These are phyloP conservation scores for Plutomurus gul DNA, from an alignment of 1,140 invertebrate genomes.

Conservation along the genomic window DNA sequence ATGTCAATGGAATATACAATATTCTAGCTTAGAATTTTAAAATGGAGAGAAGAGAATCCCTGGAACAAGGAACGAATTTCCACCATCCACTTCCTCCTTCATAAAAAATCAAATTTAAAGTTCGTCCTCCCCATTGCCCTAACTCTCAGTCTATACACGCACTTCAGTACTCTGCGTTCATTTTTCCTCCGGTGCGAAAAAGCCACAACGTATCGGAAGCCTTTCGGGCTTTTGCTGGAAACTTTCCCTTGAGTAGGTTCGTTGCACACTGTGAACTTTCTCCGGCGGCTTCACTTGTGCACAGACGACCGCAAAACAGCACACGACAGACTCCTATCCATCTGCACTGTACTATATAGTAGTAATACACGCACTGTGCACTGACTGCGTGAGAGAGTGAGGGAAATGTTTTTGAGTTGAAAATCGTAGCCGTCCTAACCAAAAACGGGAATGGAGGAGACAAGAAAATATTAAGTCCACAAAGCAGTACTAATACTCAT, in stretches of 20 bases:
- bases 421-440: background rate
- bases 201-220: background rate
- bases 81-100: background rate
- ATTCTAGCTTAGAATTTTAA: background rate
- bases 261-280: background rate
- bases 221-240: background rate
- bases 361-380: too few relatives aligned
- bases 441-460: background rate
- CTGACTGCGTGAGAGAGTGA: too few relatives aligned
- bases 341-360: too few relatives aligned
- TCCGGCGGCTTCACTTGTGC: background rate
- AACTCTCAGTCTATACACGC: background rate
- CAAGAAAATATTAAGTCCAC: background rate
- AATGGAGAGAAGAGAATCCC: background rate
- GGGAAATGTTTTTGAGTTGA: too few relatives aligned
- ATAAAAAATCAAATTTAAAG: conserved; percentile 13
- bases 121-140: background rate
- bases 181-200: too few relatives aligned
- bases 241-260: background rate
- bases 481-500: background rate
- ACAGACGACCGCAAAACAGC: background rate
- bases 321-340: background rate
- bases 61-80: background rate
- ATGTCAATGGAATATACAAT: background rate
- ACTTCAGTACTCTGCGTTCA: too few relatives aligned